phyloP scores from a whole-genome alignment of 2,888 invertebrate species.

The Strigamia maritima region DNA sequence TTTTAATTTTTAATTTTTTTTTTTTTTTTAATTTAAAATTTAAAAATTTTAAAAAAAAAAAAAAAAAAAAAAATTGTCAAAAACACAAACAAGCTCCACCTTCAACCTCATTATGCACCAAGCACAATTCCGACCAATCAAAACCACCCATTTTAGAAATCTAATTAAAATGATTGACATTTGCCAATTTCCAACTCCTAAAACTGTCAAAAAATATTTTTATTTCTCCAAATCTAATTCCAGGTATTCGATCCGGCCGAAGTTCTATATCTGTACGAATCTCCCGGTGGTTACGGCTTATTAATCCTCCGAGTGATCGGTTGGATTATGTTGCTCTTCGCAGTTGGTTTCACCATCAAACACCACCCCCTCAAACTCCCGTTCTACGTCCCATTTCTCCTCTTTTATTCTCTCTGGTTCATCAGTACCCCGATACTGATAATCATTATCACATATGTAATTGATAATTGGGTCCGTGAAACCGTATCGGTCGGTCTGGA shows the following conservation, averaged over 20 bases:
- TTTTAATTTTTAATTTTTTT: background rate
- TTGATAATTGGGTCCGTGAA: slow-evolving; percentile 76
- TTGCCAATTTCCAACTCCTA: background rate
- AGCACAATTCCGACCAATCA: background rate
- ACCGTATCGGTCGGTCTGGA: slow-evolving; percentile 69
- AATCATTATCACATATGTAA: slow-evolving; percentile 70
- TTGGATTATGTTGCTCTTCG: slow-evolving; percentile 75
- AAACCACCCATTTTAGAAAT: background rate
- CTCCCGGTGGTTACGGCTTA: slow-evolving; percentile 80
- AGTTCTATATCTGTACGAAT: slow-evolving; percentile 85
- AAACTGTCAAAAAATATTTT: background rate
- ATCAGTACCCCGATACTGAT: slow-evolving; percentile 76
- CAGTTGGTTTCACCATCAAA: slow-evolving; percentile 66
- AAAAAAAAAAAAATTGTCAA: background rate
- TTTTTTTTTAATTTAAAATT: background rate
- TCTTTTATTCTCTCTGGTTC: slow-evolving; percentile 80
- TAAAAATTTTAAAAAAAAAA: no score
- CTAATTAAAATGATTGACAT: background rate
- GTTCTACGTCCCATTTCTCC: slow-evolving; percentile 79
- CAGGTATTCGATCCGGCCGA: slow-evolving; percentile 86
- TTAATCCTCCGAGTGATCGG: slow-evolving; percentile 70
- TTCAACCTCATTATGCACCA: slow-evolving; percentile 4
- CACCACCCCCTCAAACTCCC: slow-evolving; percentile 77
- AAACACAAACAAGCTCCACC: no score
- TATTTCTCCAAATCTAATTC: slow-evolving; percentile 44